phyloP scores from a whole-genome alignment of 1,140 invertebrate species.

The Micrasema minimum region DNA sequence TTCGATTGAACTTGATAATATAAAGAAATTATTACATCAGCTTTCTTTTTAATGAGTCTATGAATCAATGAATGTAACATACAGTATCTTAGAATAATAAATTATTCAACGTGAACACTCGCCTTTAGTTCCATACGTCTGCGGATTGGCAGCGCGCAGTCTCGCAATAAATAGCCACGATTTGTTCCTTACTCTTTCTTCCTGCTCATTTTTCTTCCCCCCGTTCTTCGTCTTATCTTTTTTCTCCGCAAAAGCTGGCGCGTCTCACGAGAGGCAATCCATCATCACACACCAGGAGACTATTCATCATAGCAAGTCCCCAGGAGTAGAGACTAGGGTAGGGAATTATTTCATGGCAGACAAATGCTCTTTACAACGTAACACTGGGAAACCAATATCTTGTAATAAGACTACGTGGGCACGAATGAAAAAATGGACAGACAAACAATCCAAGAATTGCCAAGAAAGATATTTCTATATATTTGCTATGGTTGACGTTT shows the following conservation, averaged over 20 bases:
- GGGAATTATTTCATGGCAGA: constrained; percentile 26
- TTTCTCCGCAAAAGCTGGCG: constrained; percentile 19
- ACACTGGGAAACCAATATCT: no score
- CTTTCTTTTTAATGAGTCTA: no score
- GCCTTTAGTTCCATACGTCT: background rate
- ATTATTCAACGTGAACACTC: no score
- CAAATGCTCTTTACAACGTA: background rate
- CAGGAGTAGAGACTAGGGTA: background rate
- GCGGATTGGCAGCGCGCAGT: constrained; percentile 23
- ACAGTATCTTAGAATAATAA: no score
- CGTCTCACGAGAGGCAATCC: constrained; percentile 17
- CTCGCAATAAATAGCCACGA: constrained; percentile 42
- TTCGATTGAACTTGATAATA: no score
- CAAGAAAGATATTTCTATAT: no score
- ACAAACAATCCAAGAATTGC: no score
- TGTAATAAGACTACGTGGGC: no score
- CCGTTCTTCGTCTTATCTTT: constrained; percentile 20
- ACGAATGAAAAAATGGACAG: no score
- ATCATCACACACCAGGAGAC: background rate
- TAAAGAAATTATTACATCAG: no score
- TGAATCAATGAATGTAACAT: no score
- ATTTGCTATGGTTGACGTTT: no score
- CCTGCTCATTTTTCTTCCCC: constrained; percentile 12
- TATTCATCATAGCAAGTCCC: constrained; percentile 17
- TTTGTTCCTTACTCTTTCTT: constrained; percentile 42